Evolutionary conservation across 2,888 invertebrate genomes (phyloP), one percentile per base, ranked within the genome.

Genomic region (Orchesella flavescens): DNA sequence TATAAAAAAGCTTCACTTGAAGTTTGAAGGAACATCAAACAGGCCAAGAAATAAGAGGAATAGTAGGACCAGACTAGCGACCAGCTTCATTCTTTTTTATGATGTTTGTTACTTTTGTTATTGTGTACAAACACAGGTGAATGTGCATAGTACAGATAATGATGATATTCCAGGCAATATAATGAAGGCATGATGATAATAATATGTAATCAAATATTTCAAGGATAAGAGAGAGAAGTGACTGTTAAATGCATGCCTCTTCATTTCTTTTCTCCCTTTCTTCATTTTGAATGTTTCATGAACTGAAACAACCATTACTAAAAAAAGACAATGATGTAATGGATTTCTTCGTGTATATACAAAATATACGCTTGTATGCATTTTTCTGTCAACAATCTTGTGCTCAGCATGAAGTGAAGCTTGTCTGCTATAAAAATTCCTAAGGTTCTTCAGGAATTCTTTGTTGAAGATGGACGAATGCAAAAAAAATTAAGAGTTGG

Each of bases 191-290:
- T 68, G 68, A 75, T 75, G 68, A 71, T 78, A 78, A 78, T 71
- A 78, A 69, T 34, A 71, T 57, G 46, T 71, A 78, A 78, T 78
- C 78, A 78, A 71, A 46, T 77, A 69, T 77, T 77, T 77, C 77
- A 77, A 77, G 77, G 77, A 77, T 77, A 77, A 77, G 59, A 76
- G 74, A 77, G 59, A 76, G 74, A 63, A 19, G 15, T 23, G 21
- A 13, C 53, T 55, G n/a, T n/a, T 66, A 61, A 61, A 13, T 19
- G 24, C 23, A 61, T 19, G 65, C 46, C 15, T 49, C 21, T 49
- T 49, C 49, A 34, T 57, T 53, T 53, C 17, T 53, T 53, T 53
- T 53, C 53, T 53, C 17, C 15, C 13, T 53, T 53, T n/a, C 53
- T 53, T 53, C 53, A n/a, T 34, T 34, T 34, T 34, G 3, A 13